phyloP scores from a whole-genome alignment of 2,113 vertebrate genomes.

The Charina bottae region DNA sequence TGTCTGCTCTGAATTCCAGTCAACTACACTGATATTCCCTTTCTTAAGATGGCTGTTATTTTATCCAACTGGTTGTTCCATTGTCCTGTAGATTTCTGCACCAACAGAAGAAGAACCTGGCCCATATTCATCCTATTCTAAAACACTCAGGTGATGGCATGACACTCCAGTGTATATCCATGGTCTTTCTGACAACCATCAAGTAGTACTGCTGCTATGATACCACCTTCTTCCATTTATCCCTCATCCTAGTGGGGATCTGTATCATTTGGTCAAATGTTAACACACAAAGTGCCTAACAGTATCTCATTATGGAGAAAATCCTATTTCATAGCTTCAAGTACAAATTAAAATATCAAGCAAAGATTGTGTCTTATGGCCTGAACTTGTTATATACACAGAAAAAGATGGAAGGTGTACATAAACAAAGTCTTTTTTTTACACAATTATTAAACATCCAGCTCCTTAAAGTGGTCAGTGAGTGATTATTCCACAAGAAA shows the following conservation, averaged over 20 bases:
- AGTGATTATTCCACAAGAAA: conserved; percentile 46
- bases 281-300: background rate
- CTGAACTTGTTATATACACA: conserved; percentile 23
- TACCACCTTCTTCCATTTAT: background rate
- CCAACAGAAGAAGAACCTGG: background rate
- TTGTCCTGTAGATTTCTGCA: background rate
- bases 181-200: background rate
- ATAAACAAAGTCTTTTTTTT: conserved; percentile 36
- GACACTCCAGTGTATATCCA: background rate
- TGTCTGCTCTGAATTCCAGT: background rate
- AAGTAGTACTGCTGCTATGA: background rate
- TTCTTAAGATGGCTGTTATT: background rate
- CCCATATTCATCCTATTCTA: background rate
- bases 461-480: conserved; percentile 29
- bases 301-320: conserved; percentile 26
- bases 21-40: background rate
- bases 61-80: background rate
- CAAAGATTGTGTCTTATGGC: conserved; percentile 49
- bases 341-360: conserved; percentile 53
- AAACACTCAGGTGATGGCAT: background rate
- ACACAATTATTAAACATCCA: conserved; percentile 33
- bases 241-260: background rate
- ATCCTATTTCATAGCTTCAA: conserved; percentile 36
- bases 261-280: background rate
- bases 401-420: conserved; percentile 45